A percentile compares a stretch with the other conserved stretches of the same genome.
Conservation (phyloP, 2,113 vertebrate species). For the Pomatostomus ruficeps region DNA sequence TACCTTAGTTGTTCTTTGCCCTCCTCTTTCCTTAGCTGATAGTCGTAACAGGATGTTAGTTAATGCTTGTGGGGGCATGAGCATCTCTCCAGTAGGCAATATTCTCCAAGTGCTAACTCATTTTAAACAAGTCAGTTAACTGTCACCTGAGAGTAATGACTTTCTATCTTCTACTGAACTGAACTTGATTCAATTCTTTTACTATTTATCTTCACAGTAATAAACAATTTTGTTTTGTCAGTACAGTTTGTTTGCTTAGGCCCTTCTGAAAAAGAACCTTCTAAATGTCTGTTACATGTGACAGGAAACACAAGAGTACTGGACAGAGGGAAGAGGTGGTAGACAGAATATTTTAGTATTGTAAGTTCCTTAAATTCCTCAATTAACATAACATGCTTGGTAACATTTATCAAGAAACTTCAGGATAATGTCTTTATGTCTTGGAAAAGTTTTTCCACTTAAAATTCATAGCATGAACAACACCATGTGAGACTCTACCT, state of each 20-base stretch:
- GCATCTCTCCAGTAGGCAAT: neutral
- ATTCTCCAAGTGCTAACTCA: neutral
- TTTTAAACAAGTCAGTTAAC: conserved; percentile 2
- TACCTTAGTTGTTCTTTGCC: neutral
- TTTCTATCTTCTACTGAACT: neutral
- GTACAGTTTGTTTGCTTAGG: neutral
- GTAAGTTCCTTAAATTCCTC: neutral
- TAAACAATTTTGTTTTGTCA: conserved; percentile 19
- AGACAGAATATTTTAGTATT: neutral
- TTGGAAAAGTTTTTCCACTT: neutral
- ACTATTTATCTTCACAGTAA: neutral
- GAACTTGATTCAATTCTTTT: neutral
- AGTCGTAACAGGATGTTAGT: neutral
- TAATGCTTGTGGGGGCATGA: neutral
- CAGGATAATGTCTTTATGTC: neutral
- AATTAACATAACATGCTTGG: neutral
- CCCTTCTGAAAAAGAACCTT: neutral
- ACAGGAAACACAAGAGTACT: neutral
- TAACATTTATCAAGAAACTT: neutral
- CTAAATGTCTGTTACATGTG: neutral
- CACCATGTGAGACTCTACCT: neutral
- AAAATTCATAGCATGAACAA: neutral
- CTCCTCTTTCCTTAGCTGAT: neutral
- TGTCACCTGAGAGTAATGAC: neutral
- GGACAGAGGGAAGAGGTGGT: neutral